Evolutionary conservation across 2,797 vertebrate genomes (phyloP).

Genomic region (Fundulus diaphanus): DNA sequence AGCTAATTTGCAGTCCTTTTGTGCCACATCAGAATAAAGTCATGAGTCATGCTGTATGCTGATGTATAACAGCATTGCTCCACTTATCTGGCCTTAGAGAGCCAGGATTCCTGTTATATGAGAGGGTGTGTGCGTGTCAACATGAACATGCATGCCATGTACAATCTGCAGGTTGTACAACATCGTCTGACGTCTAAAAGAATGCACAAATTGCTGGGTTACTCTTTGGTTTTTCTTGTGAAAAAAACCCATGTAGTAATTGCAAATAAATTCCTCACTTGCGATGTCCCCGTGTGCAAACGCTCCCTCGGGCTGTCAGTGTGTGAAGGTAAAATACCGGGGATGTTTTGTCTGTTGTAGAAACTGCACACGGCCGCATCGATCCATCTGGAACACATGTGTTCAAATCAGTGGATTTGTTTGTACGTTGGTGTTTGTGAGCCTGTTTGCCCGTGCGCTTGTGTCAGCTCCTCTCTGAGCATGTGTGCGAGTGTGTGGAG

Average conservation of each 20-base stretch:
- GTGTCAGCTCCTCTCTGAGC: slow-evolving; percentile 7
- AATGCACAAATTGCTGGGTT: slow-evolving; percentile 46
- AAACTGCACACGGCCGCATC: slow-evolving; percentile 33
- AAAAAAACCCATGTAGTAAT: slow-evolving; percentile 20
- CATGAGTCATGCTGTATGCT: neutral
- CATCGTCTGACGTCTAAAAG: slow-evolving; percentile 15
- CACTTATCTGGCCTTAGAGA: slow-evolving; percentile 19
- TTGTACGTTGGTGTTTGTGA: slow-evolving; percentile 28
- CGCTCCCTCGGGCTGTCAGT: neutral
- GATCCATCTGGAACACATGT: slow-evolving; percentile 61
- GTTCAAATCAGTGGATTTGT: slow-evolving; percentile 42
- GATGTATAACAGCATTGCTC: slow-evolving; percentile 17
- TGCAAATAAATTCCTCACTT: slow-evolving; percentile 23
- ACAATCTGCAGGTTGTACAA: slow-evolving; percentile 19
- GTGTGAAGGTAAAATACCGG: slow-evolving; percentile 30
- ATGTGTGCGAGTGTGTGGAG: slow-evolving; percentile 24
- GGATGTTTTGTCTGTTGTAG: slow-evolving; percentile 27
- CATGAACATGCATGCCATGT: slow-evolving; percentile 53
- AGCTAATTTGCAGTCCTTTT: neutral
- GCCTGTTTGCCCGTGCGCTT: slow-evolving; percentile 1
- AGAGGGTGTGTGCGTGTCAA: slow-evolving; percentile 34
- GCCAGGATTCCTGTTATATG: slow-evolving; percentile 28
- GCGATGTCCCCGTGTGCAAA: slow-evolving; percentile 22
- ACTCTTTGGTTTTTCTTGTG: slow-evolving; percentile 22
- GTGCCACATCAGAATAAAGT: neutral